Percentiles rank a stretch among this genome's conserved stretches.
Conservation (phyloP, 1,140 invertebrate species). For the Charaxes varanes region DNA sequence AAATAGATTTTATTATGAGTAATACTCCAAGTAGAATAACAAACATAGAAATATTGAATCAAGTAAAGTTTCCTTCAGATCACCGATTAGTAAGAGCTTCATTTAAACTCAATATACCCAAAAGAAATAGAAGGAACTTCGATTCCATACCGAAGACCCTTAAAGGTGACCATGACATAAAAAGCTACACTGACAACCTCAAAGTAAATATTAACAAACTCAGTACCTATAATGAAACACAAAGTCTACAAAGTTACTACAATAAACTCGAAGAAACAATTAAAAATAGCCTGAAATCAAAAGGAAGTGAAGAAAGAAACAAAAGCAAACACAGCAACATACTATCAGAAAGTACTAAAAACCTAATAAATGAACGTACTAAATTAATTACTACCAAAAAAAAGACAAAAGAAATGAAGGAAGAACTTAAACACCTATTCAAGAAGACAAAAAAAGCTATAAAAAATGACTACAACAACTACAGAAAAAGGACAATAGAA, state of each 20-base stretch:
- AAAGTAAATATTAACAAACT: no score
- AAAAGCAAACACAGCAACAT: neutral
- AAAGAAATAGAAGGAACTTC: constrained; percentile 5
- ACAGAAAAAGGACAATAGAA: constrained; percentile 25
- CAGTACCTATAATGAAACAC: neutral
- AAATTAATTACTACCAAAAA: constrained; percentile 18
- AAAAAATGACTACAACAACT: constrained; percentile 22
- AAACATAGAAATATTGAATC: constrained; percentile 6
- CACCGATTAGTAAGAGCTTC: constrained; percentile 8
- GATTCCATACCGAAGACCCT: neutral
- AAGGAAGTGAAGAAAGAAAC: neutral
- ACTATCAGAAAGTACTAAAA: constrained; percentile 7
- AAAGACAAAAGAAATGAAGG: constrained; percentile 24
- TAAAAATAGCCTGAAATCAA: constrained; percentile 7
- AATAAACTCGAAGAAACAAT: constrained; percentile 3
- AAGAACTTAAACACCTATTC: constrained; percentile 24
- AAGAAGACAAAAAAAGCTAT: constrained; percentile 27
- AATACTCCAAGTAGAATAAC: no score
- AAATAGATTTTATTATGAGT: constrained; percentile 29
- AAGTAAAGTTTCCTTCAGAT: constrained; percentile 6
- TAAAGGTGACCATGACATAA: constrained; percentile 7
- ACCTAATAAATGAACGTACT: constrained; percentile 20
- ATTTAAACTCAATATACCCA: constrained; percentile 5
- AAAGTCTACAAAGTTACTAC: constrained; percentile 6
- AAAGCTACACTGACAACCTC: no score